Evolutionary conservation across 2,797 vertebrate genomes (phyloP).

Genomic region (Pangasius sanitwongsei): DNA sequence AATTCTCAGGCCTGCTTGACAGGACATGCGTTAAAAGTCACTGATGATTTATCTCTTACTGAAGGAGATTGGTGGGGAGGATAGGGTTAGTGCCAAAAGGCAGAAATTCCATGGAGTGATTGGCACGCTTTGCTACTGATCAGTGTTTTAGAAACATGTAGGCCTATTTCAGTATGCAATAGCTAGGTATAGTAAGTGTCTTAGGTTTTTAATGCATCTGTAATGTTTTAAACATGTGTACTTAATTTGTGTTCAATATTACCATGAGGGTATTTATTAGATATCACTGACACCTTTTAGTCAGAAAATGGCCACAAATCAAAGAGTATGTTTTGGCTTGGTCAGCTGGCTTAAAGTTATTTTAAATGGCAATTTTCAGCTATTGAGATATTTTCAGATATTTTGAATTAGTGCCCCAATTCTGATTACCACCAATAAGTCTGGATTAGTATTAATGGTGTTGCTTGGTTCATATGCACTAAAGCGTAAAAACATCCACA

Average conservation of each 20-base stretch:
- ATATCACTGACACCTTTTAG: neutral
- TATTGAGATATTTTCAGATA: neutral
- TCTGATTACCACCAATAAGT: slow-evolving; percentile 42
- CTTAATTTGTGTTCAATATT: neutral
- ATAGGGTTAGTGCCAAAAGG: slow-evolving; percentile 14
- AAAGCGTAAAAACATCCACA: neutral
- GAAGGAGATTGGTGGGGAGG: slow-evolving; percentile 22
- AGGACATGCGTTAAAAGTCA: slow-evolving; percentile 53
- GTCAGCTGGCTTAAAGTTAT: slow-evolving; percentile 11
- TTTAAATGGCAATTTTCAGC: slow-evolving; percentile 22
- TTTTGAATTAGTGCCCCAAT: slow-evolving; percentile 17
- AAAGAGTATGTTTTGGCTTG: slow-evolving; percentile 14
- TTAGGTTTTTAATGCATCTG: neutral
- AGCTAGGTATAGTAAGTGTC: neutral
- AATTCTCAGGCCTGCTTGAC: slow-evolving; percentile 46
- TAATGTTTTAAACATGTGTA: neutral
- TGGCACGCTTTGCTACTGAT: slow-evolving; percentile 35
- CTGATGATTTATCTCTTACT: slow-evolving; percentile 48
- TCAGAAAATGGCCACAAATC: slow-evolving; percentile 19
- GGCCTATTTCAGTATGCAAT: neutral
- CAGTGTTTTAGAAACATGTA: slow-evolving; percentile 1
- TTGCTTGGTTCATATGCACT: slow-evolving; percentile 37
- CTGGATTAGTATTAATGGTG: slow-evolving; percentile 24
- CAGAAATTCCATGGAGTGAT: slow-evolving; percentile 22
- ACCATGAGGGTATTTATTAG: neutral